These are phyloP conservation scores for Zoanthus solanderi DNA, from an alignment of 92 coral and sea anemone species.

Conservation along the genomic window DNA sequence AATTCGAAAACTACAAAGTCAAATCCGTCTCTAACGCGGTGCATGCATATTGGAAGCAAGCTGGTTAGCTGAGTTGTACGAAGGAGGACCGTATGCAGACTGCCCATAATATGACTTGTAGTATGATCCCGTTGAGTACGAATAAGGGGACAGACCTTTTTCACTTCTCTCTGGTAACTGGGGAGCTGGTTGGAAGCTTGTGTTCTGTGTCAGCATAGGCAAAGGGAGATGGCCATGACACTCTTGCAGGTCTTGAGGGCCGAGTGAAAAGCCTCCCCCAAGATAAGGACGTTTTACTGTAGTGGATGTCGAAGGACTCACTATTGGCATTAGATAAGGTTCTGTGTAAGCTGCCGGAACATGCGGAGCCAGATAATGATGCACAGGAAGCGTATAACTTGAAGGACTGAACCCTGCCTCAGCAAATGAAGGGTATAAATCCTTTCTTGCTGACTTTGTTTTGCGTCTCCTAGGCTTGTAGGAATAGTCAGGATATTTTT, in stretches of 20 bases:
- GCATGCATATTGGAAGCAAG: conserved; percentile 45
- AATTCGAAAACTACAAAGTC: neutral
- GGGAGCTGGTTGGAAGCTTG: conserved; percentile 70
- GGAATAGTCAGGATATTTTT: conserved; percentile 91
- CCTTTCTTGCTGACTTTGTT: conserved; percentile 77
- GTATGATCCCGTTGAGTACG: conserved; percentile 73
- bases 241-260: conserved; percentile 62
- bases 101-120: conserved; percentile 76
- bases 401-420: conserved; percentile 68
- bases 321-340: conserved; percentile 79
- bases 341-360: conserved; percentile 84
- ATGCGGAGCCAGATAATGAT: conserved; percentile 85
- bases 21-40: conserved; percentile 44
- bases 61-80: conserved; percentile 57
- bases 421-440: conserved; percentile 77
- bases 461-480: conserved; percentile 89
- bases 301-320: conserved; percentile 68
- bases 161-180: conserved; percentile 70
- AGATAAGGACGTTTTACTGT: conserved; percentile 65
- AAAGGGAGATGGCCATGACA: conserved; percentile 80
- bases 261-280: conserved; percentile 53
- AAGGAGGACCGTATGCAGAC: conserved; percentile 26
- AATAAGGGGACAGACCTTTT: conserved; percentile 60
- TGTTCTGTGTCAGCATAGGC: conserved; percentile 72
- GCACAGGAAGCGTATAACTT: conserved; percentile 82